These are phyloP conservation scores for Sebastes hopkinsi DNA, from an alignment of 2,797 vertebrate species.

Conservation along the genomic window DNA sequence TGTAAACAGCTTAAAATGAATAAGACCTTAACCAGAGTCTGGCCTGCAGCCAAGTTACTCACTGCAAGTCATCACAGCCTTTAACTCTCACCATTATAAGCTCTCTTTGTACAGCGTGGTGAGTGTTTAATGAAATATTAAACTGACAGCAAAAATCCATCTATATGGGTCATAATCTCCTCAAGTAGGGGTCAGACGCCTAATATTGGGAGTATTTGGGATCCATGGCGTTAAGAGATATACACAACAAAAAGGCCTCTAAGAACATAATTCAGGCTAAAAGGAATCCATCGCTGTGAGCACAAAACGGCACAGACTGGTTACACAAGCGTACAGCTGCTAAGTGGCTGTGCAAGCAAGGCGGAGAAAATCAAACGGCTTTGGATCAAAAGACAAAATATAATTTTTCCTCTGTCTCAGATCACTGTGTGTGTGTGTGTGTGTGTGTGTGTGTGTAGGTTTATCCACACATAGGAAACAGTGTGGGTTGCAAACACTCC, in stretches of 20 bases:
- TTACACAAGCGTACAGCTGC: constrained; percentile 69
- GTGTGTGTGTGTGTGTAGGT: constrained; percentile 46
- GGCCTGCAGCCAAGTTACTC: constrained; percentile 8
- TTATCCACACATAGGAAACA: constrained; percentile 68
- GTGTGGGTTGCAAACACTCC: constrained; percentile 75
- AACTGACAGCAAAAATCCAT: not conserved
- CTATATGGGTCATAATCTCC: not conserved
- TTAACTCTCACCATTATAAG: not conserved
- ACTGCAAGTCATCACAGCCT: not conserved
- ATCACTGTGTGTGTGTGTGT: constrained; percentile 53
- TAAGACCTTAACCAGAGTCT: constrained; percentile 2
- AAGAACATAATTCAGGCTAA: constrained; percentile 42
- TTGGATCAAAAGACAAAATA: constrained; percentile 77
- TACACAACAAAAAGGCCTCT: not conserved
- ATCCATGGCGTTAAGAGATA: constrained; percentile 14
- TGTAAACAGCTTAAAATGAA: constrained; percentile 33
- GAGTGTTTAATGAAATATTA: not conserved
- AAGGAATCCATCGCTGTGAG: constrained; percentile 35
- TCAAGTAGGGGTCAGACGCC: not conserved
- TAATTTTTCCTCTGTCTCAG: constrained; percentile 71
- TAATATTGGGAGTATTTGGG: not conserved
- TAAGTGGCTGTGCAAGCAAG: constrained; percentile 66
- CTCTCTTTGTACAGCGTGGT: not conserved
- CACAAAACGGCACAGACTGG: constrained; percentile 49
- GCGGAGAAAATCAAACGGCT: constrained; percentile 67